A percentile compares a stretch with the other conserved stretches of the same genome.
Evolutionary conservation across 2,113 vertebrate species (phyloP).

Genomic region (Rhadina sibilatrix): DNA sequence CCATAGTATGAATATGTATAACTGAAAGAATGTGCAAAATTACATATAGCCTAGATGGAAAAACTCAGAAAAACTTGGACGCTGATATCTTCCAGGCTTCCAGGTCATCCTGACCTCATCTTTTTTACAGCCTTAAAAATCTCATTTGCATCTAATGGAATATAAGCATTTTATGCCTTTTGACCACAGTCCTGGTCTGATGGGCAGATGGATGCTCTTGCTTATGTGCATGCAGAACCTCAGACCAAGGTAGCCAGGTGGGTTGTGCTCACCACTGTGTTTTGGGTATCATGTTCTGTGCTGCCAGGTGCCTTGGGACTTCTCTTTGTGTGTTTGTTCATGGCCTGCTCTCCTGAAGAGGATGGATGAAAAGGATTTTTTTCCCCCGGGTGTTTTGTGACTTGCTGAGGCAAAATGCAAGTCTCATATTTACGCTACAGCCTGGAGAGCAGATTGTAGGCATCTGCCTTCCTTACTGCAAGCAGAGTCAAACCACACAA

Average conservation of each 20-base stretch:
- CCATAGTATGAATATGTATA: too few relatives aligned
- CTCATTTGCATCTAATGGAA: neutral
- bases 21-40: neutral
- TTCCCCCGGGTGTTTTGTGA: neutral
- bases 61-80: neutral
- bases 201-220: neutral
- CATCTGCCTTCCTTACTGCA: neutral
- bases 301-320: neutral
- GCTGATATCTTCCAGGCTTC: neutral
- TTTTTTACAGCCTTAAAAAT: neutral
- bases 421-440: neutral
- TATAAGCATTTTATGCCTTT: neutral
- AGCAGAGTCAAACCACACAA: neutral
- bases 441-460: neutral
- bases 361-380: neutral
- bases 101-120: neutral
- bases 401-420: neutral
- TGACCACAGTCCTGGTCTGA: neutral
- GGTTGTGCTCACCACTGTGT: neutral
- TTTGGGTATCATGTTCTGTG: neutral
- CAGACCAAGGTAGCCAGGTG: neutral
- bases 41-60: neutral
- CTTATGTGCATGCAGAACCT: neutral
- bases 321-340: neutral
- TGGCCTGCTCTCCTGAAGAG: neutral